A percentile compares a stretch with the other conserved stretches of the same genome.
Conservation (phyloP, 53 echinoderm and acorn worm genomes). For the Actinopyga echinites region DNA sequence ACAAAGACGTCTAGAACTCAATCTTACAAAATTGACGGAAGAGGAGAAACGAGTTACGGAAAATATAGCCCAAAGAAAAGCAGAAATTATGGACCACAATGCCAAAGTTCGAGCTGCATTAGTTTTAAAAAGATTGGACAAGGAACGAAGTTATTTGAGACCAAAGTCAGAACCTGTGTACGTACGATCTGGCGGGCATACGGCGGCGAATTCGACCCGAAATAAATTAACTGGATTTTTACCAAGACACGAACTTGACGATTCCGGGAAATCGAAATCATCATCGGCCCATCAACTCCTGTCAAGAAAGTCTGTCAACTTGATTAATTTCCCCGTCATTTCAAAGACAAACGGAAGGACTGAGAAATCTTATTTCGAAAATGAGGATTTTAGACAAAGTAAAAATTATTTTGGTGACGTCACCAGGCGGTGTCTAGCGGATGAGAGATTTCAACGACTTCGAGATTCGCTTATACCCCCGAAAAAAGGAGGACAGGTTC, state of each 20-base stretch:
- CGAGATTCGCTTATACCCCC: conserved; percentile 6
- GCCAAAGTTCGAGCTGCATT: conserved; percentile 4
- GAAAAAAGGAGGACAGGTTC: not conserved
- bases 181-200: too few species aligned
- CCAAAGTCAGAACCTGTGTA: not conserved
- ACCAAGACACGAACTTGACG: too few species aligned
- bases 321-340: not conserved
- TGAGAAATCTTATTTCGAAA: not conserved
- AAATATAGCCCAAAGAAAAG: conserved; percentile 5
- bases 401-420: conserved; percentile 36
- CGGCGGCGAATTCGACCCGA: too few species aligned
- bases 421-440: conserved; percentile 8
- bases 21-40: conserved; percentile 27
- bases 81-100: not conserved
- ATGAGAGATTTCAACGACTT: conserved; percentile 3
- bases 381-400: not conserved
- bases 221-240: too few species aligned
- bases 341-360: not conserved
- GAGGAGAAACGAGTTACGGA: conserved; percentile 25
- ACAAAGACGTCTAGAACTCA: conserved; percentile 44
- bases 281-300: not conserved
- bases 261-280: not conserved
- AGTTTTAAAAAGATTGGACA: not conserved
- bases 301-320: not conserved
- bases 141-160: not conserved